These are phyloP conservation scores for Mythimna lalbum DNA, from an alignment of 2,888 invertebrate genomes.

Conservation along the genomic window DNA sequence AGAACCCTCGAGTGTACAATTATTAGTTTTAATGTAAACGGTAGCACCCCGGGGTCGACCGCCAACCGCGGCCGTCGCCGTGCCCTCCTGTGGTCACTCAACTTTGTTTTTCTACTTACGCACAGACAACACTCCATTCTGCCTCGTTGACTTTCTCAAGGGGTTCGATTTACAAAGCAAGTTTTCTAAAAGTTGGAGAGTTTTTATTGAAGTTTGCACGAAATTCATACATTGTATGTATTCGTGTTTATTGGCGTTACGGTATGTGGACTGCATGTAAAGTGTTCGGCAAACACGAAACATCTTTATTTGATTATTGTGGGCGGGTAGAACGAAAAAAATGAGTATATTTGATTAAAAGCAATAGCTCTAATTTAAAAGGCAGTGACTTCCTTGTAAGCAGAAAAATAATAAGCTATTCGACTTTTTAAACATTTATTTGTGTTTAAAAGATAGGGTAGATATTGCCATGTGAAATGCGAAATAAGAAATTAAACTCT, in stretches of 20 bases:
- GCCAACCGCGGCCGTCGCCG: conserved; percentile 34
- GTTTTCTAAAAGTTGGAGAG: conserved; percentile 56
- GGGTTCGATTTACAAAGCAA: conserved; percentile 63
- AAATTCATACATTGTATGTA: conserved; percentile 51
- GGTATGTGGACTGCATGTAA: conserved; percentile 57
- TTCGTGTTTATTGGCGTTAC: conserved; percentile 59
- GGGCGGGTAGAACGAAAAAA: conserved; percentile 14
- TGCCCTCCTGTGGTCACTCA: conserved; percentile 78
- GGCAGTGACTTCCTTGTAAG: neutral
- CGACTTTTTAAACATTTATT: neutral
- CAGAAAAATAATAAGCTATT: neutral
- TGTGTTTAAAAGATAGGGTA: neutral
- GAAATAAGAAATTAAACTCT: neutral
- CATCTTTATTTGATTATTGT: conserved; percentile 44
- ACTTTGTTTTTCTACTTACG: conserved; percentile 82
- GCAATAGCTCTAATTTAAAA: neutral
- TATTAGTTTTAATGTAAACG: conserved; percentile 45
- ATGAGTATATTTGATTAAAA: conserved; percentile 8
- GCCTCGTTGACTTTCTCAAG: conserved; percentile 70
- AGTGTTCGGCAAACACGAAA: conserved; percentile 54
- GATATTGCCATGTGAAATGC: neutral
- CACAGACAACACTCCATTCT: conserved; percentile 68
- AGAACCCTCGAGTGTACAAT: conserved; percentile 30
- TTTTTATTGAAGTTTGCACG: conserved; percentile 55
- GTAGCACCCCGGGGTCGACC: conserved; percentile 49